Evolutionary conservation across 2,113 vertebrate genomes (phyloP).

Genomic region (Catagonus wagneri): DNA sequence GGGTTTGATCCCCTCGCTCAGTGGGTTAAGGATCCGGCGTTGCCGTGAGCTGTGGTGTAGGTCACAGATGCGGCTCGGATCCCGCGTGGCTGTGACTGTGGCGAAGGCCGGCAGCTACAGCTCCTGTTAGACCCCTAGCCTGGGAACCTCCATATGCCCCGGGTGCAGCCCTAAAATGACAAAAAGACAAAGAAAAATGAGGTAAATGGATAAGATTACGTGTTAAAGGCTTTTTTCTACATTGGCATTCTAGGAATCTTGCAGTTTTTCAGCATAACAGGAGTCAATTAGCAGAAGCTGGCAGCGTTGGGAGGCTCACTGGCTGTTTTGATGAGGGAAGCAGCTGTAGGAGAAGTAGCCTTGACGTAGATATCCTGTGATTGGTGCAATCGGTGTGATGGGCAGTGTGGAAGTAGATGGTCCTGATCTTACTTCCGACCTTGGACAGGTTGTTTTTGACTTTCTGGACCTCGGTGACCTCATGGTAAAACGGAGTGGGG

Average conservation of each 20-base stretch:
- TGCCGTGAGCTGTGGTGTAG: too few species aligned
- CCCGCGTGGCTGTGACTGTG: too few species aligned
- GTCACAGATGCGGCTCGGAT: too few species aligned
- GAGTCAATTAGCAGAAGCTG: background rate
- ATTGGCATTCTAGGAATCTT: background rate
- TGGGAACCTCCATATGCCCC: too few species aligned
- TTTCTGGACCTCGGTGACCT: background rate
- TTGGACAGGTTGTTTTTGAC: background rate
- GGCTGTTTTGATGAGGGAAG: background rate
- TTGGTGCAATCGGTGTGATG: background rate
- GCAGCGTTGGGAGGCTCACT: background rate
- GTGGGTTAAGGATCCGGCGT: too few species aligned
- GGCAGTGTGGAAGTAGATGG: too few species aligned
- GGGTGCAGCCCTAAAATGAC: too few species aligned
- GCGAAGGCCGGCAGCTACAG: too few species aligned
- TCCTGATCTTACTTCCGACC: background rate
- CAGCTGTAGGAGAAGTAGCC: background rate
- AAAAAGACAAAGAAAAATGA: too few species aligned
- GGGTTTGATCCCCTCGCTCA: too few species aligned
- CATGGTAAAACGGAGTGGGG: background rate
- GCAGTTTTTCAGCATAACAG: background rate
- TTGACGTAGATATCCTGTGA: background rate
- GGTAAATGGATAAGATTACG: background rate
- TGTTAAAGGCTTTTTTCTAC: background rate
- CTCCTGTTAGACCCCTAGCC: too few species aligned